A percentile compares a stretch with the other conserved stretches of the same genome.
phyloP scores from a whole-genome alignment of 30 jellyfish, hydroid and myxozoan species.

The Sanderia malayensis region DNA sequence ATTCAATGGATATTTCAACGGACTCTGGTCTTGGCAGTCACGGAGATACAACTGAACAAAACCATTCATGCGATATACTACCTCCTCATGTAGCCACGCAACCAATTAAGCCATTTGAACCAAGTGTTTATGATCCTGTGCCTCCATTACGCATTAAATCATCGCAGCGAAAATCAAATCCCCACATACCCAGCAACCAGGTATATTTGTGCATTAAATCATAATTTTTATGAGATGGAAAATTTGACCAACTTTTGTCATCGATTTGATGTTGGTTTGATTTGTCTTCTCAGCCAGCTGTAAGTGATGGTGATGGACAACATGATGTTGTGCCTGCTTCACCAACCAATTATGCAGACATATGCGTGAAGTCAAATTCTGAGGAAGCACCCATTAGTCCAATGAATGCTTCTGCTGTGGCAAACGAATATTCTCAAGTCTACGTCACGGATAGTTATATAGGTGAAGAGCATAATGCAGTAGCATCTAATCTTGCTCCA shows the following conservation, averaged over 20 bases:
- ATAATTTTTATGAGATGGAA: too few species aligned
- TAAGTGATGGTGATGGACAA: not conserved
- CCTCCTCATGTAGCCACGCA: slow-evolving; percentile 21
- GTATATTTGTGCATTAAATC: too few species aligned
- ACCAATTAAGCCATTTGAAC: slow-evolving; percentile 11
- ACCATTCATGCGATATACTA: slow-evolving; percentile 18
- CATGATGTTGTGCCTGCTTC: not conserved
- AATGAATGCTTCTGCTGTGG: not conserved
- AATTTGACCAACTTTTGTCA: too few species aligned
- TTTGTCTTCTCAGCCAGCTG: too few species aligned
- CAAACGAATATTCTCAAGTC: slow-evolving; percentile 32
- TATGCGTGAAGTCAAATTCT: not conserved
- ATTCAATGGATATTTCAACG: slow-evolving; percentile 33
- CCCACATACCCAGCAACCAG: too few species aligned
- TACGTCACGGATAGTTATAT: slow-evolving; percentile 30
- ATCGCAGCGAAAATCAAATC: too few species aligned
- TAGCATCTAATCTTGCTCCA: slow-evolving; percentile 46
- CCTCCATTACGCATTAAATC: too few species aligned
- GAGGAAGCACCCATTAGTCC: slow-evolving; percentile 21
- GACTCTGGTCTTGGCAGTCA: slow-evolving; percentile 52
- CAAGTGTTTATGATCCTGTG: slow-evolving; percentile 34
- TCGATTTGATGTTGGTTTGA: too few species aligned
- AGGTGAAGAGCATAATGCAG: not conserved
- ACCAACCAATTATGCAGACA: slow-evolving; percentile 26
- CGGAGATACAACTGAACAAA: slow-evolving; percentile 7